Conservation (phyloP, 64 coral and sea anemone species). For the Montipora foliosa region DNA sequence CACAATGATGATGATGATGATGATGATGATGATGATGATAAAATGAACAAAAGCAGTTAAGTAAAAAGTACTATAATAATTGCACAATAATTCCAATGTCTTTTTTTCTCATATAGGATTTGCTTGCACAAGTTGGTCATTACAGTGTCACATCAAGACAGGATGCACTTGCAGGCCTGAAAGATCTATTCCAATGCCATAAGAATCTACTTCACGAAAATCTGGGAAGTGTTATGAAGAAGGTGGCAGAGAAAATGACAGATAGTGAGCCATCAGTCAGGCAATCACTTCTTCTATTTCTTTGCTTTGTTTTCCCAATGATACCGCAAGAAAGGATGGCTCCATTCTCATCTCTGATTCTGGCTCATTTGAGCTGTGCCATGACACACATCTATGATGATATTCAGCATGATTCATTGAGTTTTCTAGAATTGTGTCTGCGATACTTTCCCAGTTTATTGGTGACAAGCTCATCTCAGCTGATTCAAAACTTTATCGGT, state of each 20-base stretch:
- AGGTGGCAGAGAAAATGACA: conserved; percentile 71
- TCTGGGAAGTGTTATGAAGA: conserved; percentile 66
- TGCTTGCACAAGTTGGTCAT: conserved; percentile 78
- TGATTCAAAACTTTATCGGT: conserved; percentile 81
- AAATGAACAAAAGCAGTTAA: not conserved
- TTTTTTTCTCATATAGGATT: conserved; percentile 52
- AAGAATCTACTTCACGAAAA: conserved; percentile 70
- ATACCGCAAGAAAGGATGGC: conserved; percentile 73
- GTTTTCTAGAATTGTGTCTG: conserved; percentile 84
- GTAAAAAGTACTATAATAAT: not conserved
- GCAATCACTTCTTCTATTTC: conserved; percentile 79
- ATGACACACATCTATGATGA: conserved; percentile 96
- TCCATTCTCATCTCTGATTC: conserved; percentile 80
- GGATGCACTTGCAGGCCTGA: conserved; percentile 85
- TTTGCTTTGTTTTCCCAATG: conserved; percentile 69
- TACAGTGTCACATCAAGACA: conserved; percentile 81
- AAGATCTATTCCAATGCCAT: conserved; percentile 80
- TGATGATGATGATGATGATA: too few relatives aligned
- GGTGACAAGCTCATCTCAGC: conserved; percentile 59
- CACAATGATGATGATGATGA: too few relatives aligned
- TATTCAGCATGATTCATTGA: conserved; percentile 86
- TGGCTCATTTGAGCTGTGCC: conserved; percentile 90
- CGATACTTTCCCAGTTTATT: conserved; percentile 77
- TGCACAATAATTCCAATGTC: too few relatives aligned
- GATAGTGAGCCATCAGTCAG: conserved; percentile 85